Evolutionary conservation across 2,888 invertebrate genomes (phyloP).

Genomic region (Escarpia spicata): DNA sequence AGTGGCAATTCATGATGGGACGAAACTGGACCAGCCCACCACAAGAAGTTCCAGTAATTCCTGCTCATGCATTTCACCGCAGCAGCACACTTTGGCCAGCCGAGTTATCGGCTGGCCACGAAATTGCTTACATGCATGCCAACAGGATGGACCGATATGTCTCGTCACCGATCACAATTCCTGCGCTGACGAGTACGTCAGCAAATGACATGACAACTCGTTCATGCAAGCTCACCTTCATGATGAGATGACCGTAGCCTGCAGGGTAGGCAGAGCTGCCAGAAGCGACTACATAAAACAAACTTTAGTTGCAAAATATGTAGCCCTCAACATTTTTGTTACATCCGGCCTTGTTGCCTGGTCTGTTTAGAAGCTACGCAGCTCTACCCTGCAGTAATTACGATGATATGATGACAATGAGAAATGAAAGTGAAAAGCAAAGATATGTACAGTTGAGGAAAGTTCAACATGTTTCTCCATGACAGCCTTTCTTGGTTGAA

Average conservation of each 20-base stretch:
- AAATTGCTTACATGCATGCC: not conserved
- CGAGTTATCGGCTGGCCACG: not conserved
- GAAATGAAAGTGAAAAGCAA: not conserved
- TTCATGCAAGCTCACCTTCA: not conserved
- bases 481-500: not conserved
- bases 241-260: not conserved
- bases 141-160: not conserved
- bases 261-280: not conserved
- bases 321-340: not conserved
- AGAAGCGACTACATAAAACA: not conserved
- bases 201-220: not conserved
- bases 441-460: conserved; percentile 16
- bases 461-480: not conserved
- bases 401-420: conserved; percentile 9
- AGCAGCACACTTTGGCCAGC: not conserved
- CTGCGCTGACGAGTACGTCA: not conserved
- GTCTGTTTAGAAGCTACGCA: not conserved
- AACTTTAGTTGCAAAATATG: not conserved
- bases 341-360: not conserved
- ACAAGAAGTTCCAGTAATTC: not conserved
- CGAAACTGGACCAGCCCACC: not conserved
- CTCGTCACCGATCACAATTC: not conserved
- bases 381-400: not conserved
- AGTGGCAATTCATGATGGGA: not conserved
- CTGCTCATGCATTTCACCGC: not conserved